Conservation (phyloP, 2,888 invertebrate genomes). For the Polyommatus icarus region DNA sequence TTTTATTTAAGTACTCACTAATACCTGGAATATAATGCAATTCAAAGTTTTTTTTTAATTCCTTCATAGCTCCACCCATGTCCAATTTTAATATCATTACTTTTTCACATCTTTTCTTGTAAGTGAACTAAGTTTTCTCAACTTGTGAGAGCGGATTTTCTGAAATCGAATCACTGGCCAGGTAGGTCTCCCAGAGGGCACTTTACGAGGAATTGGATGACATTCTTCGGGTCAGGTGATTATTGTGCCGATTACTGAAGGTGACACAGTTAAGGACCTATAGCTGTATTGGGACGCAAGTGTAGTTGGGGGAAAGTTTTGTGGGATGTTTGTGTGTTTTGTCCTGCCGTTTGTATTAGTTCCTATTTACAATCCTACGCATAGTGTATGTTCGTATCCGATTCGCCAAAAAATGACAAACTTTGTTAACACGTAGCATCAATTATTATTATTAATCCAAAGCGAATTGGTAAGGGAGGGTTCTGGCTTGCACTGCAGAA, state of each 20-base stretch:
- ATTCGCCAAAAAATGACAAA: too few relatives aligned
- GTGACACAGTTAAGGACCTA: not conserved
- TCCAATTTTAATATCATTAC: not conserved
- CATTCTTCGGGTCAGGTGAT: not conserved
- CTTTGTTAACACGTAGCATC: too few relatives aligned
- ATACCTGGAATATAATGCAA: too few relatives aligned
- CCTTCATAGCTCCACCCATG: too few relatives aligned
- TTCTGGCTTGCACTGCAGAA: too few relatives aligned
- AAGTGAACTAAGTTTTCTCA: not conserved
- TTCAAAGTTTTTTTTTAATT: too few relatives aligned
- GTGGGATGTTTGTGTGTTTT: not conserved
- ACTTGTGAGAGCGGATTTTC: not conserved
- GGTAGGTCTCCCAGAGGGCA: not conserved
- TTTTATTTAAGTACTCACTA: too few relatives aligned
- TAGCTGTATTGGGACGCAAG: not conserved
- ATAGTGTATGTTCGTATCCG: too few relatives aligned
- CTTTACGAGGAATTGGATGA: constrained; percentile 2
- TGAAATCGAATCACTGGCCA: not conserved
- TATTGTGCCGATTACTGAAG: not conserved
- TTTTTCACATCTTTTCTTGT: not conserved
- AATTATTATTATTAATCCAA: too few relatives aligned
- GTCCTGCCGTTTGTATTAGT: too few relatives aligned
- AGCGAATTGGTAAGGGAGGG: too few relatives aligned
- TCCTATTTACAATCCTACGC: too few relatives aligned
- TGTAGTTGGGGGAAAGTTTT: not conserved